Conservation (phyloP, 2,888 invertebrate species). For the Tholera decimalis region DNA sequence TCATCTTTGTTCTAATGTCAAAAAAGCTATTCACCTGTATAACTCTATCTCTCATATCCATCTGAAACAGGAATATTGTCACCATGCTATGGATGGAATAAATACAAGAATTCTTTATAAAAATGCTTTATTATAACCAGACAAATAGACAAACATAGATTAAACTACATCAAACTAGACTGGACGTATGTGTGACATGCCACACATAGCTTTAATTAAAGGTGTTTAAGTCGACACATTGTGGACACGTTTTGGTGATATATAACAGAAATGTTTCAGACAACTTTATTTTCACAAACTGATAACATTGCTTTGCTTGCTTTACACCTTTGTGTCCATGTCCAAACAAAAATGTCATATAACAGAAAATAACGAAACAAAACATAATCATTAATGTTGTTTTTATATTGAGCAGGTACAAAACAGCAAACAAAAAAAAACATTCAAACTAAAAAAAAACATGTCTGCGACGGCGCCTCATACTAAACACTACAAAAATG, state of each 20-base stretch:
- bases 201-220: slow-evolving; percentile 26
- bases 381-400: slow-evolving; percentile 30
- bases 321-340: background rate
- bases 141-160: slow-evolving; percentile 59
- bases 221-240: slow-evolving; percentile 35
- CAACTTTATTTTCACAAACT: slow-evolving; percentile 10
- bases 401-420: slow-evolving; percentile 76
- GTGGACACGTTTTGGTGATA: slow-evolving; percentile 9
- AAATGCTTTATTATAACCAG: slow-evolving; percentile 61
- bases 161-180: slow-evolving; percentile 50
- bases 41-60: too few relatives aligned
- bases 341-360: slow-evolving; percentile 6
- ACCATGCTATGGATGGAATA: background rate
- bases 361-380: slow-evolving; percentile 39
- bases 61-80: too few relatives aligned
- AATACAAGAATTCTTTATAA: slow-evolving; percentile 22
- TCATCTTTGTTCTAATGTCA: too few relatives aligned
- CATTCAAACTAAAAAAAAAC: slow-evolving; percentile 54
- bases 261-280: slow-evolving; percentile 1
- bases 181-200: slow-evolving; percentile 40
- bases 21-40: too few relatives aligned
- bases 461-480: slow-evolving; percentile 56
- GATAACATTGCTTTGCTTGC: slow-evolving; percentile 7
- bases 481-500: slow-evolving; percentile 85
- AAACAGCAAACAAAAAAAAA: slow-evolving; percentile 73